Conservation (phyloP, 92 coral and sea anemone species). For the Metridium senile region DNA sequence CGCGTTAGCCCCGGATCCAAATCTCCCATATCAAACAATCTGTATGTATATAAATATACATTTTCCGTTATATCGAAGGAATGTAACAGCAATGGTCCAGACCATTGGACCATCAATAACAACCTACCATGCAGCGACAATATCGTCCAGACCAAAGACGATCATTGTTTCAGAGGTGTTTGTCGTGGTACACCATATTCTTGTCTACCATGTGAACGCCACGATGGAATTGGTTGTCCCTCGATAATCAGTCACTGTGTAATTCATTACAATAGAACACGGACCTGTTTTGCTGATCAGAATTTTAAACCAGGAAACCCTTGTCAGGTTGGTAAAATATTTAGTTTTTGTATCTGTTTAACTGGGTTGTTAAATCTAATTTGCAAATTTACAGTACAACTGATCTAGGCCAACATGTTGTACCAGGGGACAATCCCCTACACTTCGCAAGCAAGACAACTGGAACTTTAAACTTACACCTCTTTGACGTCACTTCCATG, state of each 20-base stretch:
- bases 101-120: constrained; percentile 81
- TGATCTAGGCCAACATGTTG: too few relatives aligned
- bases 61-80: constrained; percentile 37
- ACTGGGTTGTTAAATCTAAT: too few relatives aligned
- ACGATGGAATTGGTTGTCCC: constrained; percentile 84
- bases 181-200: constrained; percentile 83
- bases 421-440: too few relatives aligned
- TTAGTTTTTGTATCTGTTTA: background rate
- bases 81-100: constrained; percentile 85
- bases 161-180: constrained; percentile 74
- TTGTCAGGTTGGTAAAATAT: constrained; percentile 66
- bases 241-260: constrained; percentile 67
- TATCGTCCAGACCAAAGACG: constrained; percentile 73
- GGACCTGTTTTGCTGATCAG: constrained; percentile 68
- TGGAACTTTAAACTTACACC: too few relatives aligned
- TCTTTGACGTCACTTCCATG: too few relatives aligned
- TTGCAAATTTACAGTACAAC: too few relatives aligned
- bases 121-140: constrained; percentile 80
- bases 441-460: too few relatives aligned
- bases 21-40: too few relatives aligned
- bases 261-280: constrained; percentile 50
- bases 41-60: background rate
- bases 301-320: constrained; percentile 83
- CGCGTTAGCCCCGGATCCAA: too few relatives aligned
- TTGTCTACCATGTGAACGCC: constrained; percentile 82